Conservation (phyloP, 2,888 invertebrate species). For the Parnassius apollo region DNA sequence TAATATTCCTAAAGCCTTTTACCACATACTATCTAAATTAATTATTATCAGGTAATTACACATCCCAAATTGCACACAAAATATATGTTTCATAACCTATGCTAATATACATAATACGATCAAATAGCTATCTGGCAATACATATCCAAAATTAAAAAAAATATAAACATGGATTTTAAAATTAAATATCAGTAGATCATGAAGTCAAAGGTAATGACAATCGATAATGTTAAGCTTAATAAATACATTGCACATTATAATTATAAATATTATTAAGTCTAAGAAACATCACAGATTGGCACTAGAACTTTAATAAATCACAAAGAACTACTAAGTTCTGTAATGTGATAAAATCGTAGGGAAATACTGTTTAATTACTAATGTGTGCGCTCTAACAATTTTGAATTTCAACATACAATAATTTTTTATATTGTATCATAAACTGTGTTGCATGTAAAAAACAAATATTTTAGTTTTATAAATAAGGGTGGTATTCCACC, state of each 20-base stretch:
- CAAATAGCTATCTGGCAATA: neutral
- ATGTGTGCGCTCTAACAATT: neutral
- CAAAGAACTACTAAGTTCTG: constrained; percentile 14
- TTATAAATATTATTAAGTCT: constrained; percentile 31
- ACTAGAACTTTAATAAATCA: constrained; percentile 39
- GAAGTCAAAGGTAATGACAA: constrained; percentile 11
- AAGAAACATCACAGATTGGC: constrained; percentile 54
- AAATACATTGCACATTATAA: constrained; percentile 33
- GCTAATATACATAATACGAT: too few species aligned
- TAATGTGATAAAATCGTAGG: constrained; percentile 10
- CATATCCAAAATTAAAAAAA: too few species aligned
- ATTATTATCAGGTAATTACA: constrained; percentile 22
- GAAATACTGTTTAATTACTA: constrained; percentile 3
- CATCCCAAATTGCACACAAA: constrained; percentile 24
- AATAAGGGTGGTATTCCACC: too few species aligned
- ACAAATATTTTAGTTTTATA: too few species aligned
- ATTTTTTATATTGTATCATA: too few species aligned
- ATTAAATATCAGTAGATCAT: neutral
- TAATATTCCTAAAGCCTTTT: constrained; percentile 12
- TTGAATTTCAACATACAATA: too few species aligned
- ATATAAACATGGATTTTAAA: neutral
- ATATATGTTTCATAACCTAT: constrained; percentile 11
- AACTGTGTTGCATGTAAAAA: too few species aligned
- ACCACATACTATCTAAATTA: constrained; percentile 12
- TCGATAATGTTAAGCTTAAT: constrained; percentile 20